phyloP scores from a whole-genome alignment of 2,888 invertebrate species.

The Vanessa cardui region DNA sequence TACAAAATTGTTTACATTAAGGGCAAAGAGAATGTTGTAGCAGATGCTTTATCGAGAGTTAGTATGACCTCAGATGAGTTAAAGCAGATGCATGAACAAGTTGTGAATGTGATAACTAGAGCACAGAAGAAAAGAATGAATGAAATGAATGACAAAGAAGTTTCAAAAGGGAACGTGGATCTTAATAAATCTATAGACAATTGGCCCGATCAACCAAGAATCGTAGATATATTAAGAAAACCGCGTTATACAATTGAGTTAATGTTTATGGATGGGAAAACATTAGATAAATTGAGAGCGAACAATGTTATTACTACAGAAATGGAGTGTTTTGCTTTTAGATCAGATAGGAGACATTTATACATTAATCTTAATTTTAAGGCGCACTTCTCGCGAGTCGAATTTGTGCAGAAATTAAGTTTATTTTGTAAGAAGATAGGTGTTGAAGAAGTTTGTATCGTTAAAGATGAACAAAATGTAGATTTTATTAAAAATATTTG shows the following conservation, averaged over 20 bases:
- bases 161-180: neutral
- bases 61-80: slow-evolving; percentile 31
- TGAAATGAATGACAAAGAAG: neutral
- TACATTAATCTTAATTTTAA: too few species aligned
- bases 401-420: too few species aligned
- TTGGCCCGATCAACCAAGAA: slow-evolving; percentile 39
- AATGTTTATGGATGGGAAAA: slow-evolving; percentile 5
- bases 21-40: slow-evolving; percentile 2
- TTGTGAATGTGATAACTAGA: slow-evolving; percentile 35
- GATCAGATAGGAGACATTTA: too few species aligned
- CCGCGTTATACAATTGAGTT: neutral
- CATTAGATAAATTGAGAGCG: slow-evolving; percentile 3
- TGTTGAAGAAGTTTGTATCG: neutral
- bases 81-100: slow-evolving; percentile 31
- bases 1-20: slow-evolving; percentile 2
- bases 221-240: slow-evolving; percentile 29
- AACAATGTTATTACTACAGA: neutral
- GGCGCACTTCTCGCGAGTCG: too few species aligned
- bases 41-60: slow-evolving; percentile 15
- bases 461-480: slow-evolving; percentile 2
- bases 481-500: slow-evolving; percentile 5
- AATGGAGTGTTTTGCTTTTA: too few species aligned
- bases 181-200: slow-evolving; percentile 12
- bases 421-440: too few species aligned
- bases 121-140: slow-evolving; percentile 22